Conservation (phyloP, 2,797 vertebrate genomes). For the Tachyglossus aculeatus region DNA sequence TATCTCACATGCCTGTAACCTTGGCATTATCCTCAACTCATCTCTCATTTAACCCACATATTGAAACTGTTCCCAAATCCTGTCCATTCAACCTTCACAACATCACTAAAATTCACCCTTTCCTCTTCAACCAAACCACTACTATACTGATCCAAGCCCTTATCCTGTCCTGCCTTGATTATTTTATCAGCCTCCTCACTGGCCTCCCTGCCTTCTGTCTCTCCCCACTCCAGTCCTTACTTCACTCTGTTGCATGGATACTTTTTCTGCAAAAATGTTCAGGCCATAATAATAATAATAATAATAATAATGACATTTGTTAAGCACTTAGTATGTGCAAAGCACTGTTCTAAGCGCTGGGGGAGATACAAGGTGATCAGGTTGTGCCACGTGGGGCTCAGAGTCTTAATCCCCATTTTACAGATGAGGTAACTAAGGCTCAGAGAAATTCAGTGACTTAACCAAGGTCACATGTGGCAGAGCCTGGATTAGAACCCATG, state of each 20-base stretch:
- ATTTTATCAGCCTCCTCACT: background rate
- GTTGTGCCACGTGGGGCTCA: no score
- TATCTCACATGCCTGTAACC: background rate
- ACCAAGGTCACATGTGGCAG: no score
- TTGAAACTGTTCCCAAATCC: background rate
- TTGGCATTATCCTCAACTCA: background rate
- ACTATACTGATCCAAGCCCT: background rate
- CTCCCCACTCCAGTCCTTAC: background rate
- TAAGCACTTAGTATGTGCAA: no score
- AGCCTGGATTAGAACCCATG: no score
- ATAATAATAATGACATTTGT: no score
- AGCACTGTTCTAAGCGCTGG: no score
- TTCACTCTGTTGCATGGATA: background rate
- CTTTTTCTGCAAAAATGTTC: background rate
- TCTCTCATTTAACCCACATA: background rate
- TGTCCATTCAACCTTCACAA: background rate
- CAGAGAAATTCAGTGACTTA: no score
- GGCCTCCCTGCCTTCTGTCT: background rate
- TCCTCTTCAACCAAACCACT: background rate
- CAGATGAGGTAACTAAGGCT: no score
- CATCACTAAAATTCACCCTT: no score
- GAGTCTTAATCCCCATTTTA: no score
- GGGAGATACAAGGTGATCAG: no score
- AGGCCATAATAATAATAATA: no score
- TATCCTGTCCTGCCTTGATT: background rate